phyloP scores from a whole-genome alignment of 1,140 invertebrate species.

The Bombus consobrinus region DNA sequence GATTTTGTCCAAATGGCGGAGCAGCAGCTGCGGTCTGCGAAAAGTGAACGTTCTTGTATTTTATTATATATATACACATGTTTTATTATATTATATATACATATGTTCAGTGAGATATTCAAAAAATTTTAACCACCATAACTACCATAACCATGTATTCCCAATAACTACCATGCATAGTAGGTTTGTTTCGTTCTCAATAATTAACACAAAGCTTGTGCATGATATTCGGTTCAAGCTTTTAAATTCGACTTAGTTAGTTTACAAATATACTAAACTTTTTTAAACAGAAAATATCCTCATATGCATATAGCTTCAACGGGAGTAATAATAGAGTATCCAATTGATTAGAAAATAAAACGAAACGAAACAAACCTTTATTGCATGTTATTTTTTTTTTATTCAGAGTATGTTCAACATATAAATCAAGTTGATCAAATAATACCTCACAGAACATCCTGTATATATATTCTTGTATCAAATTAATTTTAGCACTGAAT shows the following conservation, averaged over 20 bases:
- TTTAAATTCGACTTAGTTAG: too few relatives aligned
- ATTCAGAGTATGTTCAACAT: background rate
- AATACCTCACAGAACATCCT: background rate
- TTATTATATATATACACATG: background rate
- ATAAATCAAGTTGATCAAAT: background rate
- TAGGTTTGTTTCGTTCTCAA: too few relatives aligned
- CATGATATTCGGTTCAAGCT: too few relatives aligned
- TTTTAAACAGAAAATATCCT: too few relatives aligned
- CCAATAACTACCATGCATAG: too few relatives aligned
- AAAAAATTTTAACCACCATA: background rate
- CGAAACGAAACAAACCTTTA: background rate
- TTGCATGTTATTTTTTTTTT: background rate
- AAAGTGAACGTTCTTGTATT: conserved; percentile 9
- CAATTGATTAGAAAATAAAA: background rate
- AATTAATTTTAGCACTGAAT: background rate
- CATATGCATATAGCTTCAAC: too few relatives aligned
- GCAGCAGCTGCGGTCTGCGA: conserved; percentile 84
- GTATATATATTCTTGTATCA: background rate
- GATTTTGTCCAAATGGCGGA: conserved; percentile 88
- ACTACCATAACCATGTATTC: too few relatives aligned
- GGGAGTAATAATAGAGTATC: too few relatives aligned
- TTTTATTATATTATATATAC: background rate
- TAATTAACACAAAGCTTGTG: too few relatives aligned
- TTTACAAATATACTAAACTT: background rate
- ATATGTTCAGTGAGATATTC: too few relatives aligned